These are phyloP conservation scores for Scaptodrosophila latifasciaeformis DNA, from an alignment of 2,888 invertebrate genomes.

Conservation along the genomic window DNA sequence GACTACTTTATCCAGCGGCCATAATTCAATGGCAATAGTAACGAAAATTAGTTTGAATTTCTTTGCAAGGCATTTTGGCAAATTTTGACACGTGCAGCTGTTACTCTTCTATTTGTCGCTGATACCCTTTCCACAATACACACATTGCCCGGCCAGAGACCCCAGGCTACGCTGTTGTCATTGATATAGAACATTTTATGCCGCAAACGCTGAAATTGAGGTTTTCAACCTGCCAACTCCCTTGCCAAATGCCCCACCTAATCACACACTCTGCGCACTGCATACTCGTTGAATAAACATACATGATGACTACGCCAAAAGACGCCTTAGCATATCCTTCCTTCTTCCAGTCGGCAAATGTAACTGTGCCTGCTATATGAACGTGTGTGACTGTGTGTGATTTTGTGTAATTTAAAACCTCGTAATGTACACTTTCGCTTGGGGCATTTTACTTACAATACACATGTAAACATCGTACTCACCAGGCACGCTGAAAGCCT, in stretches of 20 bases:
- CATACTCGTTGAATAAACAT: too few relatives aligned
- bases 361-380: slow-evolving; percentile 6
- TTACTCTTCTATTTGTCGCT: too few relatives aligned
- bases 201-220: slow-evolving; percentile 37
- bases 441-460: slow-evolving; percentile 67
- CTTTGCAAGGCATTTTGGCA: slow-evolving; percentile 59
- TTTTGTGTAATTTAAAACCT: slow-evolving; percentile 66
- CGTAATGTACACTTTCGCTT: slow-evolving; percentile 65
- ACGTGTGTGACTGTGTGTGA: slow-evolving; percentile 36
- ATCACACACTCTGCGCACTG: too few relatives aligned
- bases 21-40: slow-evolving; percentile 48
- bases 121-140: too few relatives aligned
- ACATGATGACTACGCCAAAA: too few relatives aligned
- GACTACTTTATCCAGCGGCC: too few relatives aligned
- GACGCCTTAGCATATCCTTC: too few relatives aligned
- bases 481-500: slow-evolving; percentile 14
- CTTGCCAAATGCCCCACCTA: too few relatives aligned
- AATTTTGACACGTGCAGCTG: slow-evolving; percentile 53
- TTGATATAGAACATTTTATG: slow-evolving; percentile 49
- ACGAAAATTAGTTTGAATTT: slow-evolving; percentile 58
- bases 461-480: slow-evolving; percentile 47
- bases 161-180: slow-evolving; percentile 37
- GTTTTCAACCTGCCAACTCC: slow-evolving; percentile 6
- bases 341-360: too few relatives aligned
- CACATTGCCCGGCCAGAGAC: too few relatives aligned